Percentiles rank a stretch among this genome's conserved stretches.
Conservation (phyloP, 2,797 vertebrate genomes). For the Acrossocheilus wenchowensis region DNA sequence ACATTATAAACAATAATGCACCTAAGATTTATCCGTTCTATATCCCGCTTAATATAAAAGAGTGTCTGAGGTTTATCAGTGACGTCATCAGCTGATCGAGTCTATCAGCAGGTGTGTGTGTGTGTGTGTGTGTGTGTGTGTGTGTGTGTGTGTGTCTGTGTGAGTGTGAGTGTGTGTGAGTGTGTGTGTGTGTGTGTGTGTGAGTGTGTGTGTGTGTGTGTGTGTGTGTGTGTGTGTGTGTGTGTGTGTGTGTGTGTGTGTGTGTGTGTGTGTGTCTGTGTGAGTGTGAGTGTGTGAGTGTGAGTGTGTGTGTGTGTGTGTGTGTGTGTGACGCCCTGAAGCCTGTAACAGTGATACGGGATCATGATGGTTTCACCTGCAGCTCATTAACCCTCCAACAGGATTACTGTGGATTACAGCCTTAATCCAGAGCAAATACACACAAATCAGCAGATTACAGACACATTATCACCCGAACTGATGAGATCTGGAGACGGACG, state of each 20-base stretch:
- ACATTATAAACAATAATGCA: no score
- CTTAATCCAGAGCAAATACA: conserved; percentile 22
- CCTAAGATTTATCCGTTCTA: no score
- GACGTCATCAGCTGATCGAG: background rate
- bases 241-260: background rate
- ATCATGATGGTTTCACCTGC: background rate
- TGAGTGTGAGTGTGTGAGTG: conserved; percentile 26
- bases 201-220: background rate
- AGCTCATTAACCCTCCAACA: conserved; percentile 28
- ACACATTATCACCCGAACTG: conserved; percentile 10
- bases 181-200: no score
- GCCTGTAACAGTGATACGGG: conserved; percentile 3
- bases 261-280: background rate
- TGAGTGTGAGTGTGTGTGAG: no score
- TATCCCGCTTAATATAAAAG: no score
- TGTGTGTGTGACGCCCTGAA: background rate
- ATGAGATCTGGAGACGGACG: background rate
- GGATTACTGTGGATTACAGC: conserved; percentile 40
- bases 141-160: no score
- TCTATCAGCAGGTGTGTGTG: conserved; percentile 16
- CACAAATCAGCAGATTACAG: conserved; percentile 24
- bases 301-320: background rate
- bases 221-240: background rate
- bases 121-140: background rate
- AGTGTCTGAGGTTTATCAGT: background rate